Evolutionary conservation across 1,140 invertebrate genomes (phyloP).

Genomic region (Penaeus vannamei): DNA sequence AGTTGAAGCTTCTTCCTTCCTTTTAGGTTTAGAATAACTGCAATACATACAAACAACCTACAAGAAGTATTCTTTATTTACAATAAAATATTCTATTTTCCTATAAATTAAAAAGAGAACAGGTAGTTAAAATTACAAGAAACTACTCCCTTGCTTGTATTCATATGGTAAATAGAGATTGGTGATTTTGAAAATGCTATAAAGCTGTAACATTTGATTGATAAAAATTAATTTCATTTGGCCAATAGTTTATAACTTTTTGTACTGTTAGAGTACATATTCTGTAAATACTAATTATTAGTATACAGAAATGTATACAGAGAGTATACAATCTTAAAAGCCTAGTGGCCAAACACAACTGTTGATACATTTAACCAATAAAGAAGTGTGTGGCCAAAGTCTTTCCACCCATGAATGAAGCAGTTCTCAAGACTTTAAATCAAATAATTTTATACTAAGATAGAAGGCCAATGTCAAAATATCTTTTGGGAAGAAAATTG

Average conservation of each 20-base stretch:
- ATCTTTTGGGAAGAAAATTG: too few species aligned
- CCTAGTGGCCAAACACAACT: too few species aligned
- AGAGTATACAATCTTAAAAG: too few species aligned
- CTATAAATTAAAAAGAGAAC: slow-evolving; percentile 55
- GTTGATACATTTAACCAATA: too few species aligned
- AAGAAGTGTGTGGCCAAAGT: too few species aligned
- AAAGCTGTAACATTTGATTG: not conserved
- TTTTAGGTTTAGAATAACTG: not conserved
- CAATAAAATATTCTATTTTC: slow-evolving; percentile 63
- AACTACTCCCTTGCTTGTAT: slow-evolving; percentile 44
- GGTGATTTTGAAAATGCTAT: slow-evolving; percentile 7
- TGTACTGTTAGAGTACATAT: too few species aligned
- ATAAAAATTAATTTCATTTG: slow-evolving; percentile 7
- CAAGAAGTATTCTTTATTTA: slow-evolving; percentile 62
- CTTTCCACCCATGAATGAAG: too few species aligned
- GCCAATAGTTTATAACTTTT: slow-evolving; percentile 24
- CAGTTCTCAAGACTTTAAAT: too few species aligned
- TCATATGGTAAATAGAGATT: slow-evolving; percentile 39
- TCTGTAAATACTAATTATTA: slow-evolving; percentile 24
- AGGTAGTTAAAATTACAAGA: slow-evolving; percentile 53
- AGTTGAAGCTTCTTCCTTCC: not conserved
- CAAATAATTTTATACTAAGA: too few species aligned
- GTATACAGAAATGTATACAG: slow-evolving; percentile 38
- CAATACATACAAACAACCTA: slow-evolving; percentile 19
- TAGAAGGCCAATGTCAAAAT: too few species aligned